phyloP scores from a whole-genome alignment of 2,797 vertebrate genomes.

The Hybognathus amarus region DNA sequence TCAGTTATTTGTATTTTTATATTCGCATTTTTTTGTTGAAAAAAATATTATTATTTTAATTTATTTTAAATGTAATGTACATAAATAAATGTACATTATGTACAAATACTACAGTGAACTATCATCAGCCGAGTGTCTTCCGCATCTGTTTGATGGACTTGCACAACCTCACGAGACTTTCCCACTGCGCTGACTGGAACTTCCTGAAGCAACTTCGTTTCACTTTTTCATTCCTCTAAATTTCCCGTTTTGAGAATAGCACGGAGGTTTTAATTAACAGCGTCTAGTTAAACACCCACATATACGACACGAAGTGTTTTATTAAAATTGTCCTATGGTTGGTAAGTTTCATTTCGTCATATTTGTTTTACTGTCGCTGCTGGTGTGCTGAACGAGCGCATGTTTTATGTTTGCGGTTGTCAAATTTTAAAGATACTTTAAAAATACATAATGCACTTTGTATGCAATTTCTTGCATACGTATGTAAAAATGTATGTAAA shows the following conservation, averaged over 20 bases:
- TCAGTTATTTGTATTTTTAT: neutral
- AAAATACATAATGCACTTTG: neutral
- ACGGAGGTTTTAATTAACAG: neutral
- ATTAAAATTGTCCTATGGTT: neutral
- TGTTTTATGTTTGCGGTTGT: neutral
- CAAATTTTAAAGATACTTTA: neutral
- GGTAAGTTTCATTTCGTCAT: neutral
- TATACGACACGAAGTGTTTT: neutral
- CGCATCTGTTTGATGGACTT: neutral
- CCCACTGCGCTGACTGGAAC: conserved; percentile 23
- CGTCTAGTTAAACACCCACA: neutral
- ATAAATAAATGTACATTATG: no score
- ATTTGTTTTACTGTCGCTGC: neutral
- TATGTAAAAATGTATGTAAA: neutral
- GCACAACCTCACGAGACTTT: neutral
- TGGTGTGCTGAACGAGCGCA: neutral
- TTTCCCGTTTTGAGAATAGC: neutral
- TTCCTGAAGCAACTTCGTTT: conserved; percentile 40
- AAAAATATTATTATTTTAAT: neutral
- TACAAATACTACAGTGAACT: neutral
- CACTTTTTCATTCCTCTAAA: conserved; percentile 35
- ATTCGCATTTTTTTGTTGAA: neutral
- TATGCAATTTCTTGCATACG: neutral
- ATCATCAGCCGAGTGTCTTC: neutral
- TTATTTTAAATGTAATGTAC: no score